Base-by-base conservation (phyloP, 1,140 invertebrate species). In the Nomia melanderi region DNA sequence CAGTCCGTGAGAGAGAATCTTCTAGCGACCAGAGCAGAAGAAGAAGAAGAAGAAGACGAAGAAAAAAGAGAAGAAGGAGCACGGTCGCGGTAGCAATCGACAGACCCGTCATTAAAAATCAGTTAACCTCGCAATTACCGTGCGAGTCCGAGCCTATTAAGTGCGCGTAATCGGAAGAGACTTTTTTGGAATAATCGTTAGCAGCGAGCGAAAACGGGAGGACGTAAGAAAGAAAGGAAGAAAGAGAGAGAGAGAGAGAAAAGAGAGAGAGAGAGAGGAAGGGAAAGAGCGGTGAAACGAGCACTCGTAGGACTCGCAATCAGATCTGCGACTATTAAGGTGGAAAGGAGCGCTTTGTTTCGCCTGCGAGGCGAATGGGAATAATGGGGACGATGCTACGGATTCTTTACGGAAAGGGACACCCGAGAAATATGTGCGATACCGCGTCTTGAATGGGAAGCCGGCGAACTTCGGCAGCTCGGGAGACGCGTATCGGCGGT, bases 91-190 rank as follows among this genome's bases (percentile, higher is more conserved):
- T 83, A 77, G 82, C 71, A 77, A 84, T 83, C 77, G 82, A 71
- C 81, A 77, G 74, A 81, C 82, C 84, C 64, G 64, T 85, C 83
- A 85, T 86, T 86, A 86, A 86, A 86, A 86, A 85, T 86, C 83
- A 86, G 80, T 86, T 86, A 86, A 86, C 84, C 83, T 79, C 66
- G 79, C 84, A 84, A 82, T 86, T 84, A 85, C 83, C 77, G 79
- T 82, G 72, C 79, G 79, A 86, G 83, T 80, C 82, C 41, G 77
- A 72, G 70, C 78, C 79, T 84, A 85, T 85, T 84, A 84, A 79
- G 70, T 77, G 83, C 57, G 84, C 77, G 77, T 82, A 84, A 84
- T 84, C 82, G 83, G 79, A 73, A 82, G 82, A 56, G 77, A 75
- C 72, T 77, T 84, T 84, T 84, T 84, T 79, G 74, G 82, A 84